A percentile compares a stretch with the other conserved stretches of the same genome.
Evolutionary conservation across 2,113 vertebrate genomes (phyloP).

Genomic region (Zosterops borbonicus): DNA sequence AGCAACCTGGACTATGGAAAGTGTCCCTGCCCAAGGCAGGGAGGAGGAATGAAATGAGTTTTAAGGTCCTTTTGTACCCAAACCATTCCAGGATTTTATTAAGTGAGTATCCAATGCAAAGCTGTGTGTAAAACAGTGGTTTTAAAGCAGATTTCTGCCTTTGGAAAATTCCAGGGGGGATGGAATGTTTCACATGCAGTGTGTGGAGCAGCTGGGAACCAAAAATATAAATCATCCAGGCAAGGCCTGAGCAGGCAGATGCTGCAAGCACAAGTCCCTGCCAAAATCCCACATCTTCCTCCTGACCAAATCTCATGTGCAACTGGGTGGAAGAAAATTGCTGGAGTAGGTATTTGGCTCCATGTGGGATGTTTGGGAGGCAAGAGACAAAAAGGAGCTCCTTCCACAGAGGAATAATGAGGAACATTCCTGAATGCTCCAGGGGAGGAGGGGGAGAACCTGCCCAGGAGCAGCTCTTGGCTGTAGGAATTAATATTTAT

Average conservation of each 20-base stretch:
- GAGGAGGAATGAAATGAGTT: too few species aligned
- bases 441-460: background rate
- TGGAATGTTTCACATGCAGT: background rate
- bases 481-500: background rate
- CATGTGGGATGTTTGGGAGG: background rate
- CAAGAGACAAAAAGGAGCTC: background rate
- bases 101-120: background rate
- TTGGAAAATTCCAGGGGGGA: background rate
- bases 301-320: background rate
- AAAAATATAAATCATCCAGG: background rate
- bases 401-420: background rate
- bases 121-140: background rate
- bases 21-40: background rate
- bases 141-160: background rate
- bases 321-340: background rate
- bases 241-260: background rate
- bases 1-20: background rate
- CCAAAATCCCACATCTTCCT: background rate
- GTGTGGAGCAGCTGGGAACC: background rate
- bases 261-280: background rate
- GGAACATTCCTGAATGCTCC: background rate
- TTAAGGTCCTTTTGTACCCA: background rate
- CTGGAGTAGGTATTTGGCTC: background rate
- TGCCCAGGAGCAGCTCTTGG: background rate
- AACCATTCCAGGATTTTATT: background rate